These are phyloP conservation scores for Batillaria attramentaria DNA, from an alignment of 1,140 invertebrate genomes.

Conservation along the genomic window DNA sequence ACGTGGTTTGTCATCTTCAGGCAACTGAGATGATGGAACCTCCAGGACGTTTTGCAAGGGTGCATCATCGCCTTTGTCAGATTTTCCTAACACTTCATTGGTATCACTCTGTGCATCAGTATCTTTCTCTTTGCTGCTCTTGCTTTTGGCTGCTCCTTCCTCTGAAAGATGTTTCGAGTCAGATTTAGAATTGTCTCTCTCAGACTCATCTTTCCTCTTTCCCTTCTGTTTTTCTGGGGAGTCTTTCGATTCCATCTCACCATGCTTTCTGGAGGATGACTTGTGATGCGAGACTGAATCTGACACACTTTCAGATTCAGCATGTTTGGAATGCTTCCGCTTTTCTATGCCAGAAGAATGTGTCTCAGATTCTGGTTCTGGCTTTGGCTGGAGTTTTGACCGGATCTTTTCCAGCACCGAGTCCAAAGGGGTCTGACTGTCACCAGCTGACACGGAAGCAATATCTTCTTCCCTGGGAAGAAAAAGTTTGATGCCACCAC, in stretches of 20 bases:
- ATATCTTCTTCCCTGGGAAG: constrained; percentile 4
- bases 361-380: background rate
- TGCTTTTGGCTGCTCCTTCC: too few relatives aligned
- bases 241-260: background rate
- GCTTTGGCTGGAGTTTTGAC: background rate
- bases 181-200: background rate
- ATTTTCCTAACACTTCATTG: background rate
- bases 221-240: background rate
- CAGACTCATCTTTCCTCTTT: background rate
- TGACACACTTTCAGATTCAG: background rate
- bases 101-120: too few relatives aligned
- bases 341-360: background rate
- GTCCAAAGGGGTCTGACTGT: background rate
- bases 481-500: background rate
- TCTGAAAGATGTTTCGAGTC: background rate
- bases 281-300: too few relatives aligned
- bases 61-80: background rate
- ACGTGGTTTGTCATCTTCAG: constrained; percentile 8
- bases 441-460: too few relatives aligned
- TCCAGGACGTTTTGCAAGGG: background rate
- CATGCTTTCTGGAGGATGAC: too few relatives aligned
- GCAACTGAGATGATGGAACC: background rate
- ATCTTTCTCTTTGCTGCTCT: too few relatives aligned
- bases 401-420: background rate
- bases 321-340: background rate